These are phyloP conservation scores for Phacellophora camtschatica DNA, from an alignment of 30 jellyfish, hydroid and myxozoan species.

Conservation along the genomic window DNA sequence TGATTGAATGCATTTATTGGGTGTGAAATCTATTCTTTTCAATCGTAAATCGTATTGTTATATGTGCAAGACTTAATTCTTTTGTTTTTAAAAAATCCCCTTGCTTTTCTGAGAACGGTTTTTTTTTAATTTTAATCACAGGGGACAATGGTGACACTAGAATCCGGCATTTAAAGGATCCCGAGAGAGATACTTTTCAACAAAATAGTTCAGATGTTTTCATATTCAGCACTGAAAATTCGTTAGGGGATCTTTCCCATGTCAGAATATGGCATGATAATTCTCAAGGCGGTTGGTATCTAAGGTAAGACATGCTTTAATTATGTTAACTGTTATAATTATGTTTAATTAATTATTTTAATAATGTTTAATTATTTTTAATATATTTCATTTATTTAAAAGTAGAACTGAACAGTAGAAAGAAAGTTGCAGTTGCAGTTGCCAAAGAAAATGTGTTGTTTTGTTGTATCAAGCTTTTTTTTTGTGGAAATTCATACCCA, in stretches of 20 bases:
- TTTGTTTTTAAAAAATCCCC: neutral
- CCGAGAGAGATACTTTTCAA: slow-evolving; percentile 82
- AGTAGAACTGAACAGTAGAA: too few relatives aligned
- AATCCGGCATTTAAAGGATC: slow-evolving; percentile 78
- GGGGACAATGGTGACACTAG: slow-evolving; percentile 90
- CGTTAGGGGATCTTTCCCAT: slow-evolving; percentile 87
- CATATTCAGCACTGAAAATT: slow-evolving; percentile 76
- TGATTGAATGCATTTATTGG: too few relatives aligned
- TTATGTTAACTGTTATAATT: neutral
- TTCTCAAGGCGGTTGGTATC: slow-evolving; percentile 96
- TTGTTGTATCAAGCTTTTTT: too few relatives aligned
- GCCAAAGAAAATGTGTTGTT: too few relatives aligned
- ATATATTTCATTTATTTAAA: too few relatives aligned
- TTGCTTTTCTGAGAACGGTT: neutral
- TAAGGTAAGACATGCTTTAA: slow-evolving; percentile 48
- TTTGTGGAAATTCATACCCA: too few relatives aligned
- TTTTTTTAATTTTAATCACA: neutral
- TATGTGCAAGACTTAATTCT: too few relatives aligned
- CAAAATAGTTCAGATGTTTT: slow-evolving; percentile 87
- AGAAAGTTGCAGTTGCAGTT: too few relatives aligned
- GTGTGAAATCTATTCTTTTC: too few relatives aligned
- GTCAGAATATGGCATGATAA: slow-evolving; percentile 97
- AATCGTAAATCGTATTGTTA: too few relatives aligned
- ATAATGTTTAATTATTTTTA: too few relatives aligned
- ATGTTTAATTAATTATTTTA: too few relatives aligned